phyloP scores from a whole-genome alignment of 2,888 invertebrate genomes.

The Odontocolon sp. region DNA sequence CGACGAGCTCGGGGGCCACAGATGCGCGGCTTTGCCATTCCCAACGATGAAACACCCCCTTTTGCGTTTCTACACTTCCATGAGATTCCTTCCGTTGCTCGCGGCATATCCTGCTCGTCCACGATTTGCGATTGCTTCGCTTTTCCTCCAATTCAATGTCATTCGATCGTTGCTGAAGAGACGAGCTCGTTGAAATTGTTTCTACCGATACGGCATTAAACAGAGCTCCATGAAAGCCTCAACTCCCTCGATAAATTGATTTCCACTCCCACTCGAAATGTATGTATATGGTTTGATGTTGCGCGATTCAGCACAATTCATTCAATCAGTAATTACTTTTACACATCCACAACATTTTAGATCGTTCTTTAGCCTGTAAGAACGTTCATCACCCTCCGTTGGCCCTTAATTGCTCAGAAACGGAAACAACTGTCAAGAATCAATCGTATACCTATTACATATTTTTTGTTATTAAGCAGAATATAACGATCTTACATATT shows the following conservation, averaged over 20 bases:
- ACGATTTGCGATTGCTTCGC: conserved; percentile 12
- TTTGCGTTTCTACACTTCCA: conserved; percentile 58
- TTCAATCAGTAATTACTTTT: too few species aligned
- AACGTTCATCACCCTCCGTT: too few species aligned
- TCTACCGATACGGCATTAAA: conserved; percentile 60
- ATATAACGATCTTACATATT: neutral
- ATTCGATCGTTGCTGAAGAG: conserved; percentile 43
- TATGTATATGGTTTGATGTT: too few species aligned
- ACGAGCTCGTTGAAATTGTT: conserved; percentile 58
- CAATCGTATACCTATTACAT: neutral
- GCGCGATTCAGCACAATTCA: too few species aligned
- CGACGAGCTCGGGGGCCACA: conserved; percentile 75
- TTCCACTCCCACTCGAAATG: conserved; percentile 31
- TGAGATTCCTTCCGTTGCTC: conserved; percentile 32
- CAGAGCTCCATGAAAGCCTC: conserved; percentile 49
- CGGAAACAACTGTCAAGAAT: neutral
- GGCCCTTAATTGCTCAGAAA: too few species aligned
- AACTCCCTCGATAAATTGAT: conserved; percentile 53
- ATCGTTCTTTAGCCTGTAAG: too few species aligned
- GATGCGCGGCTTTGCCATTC: conserved; percentile 79
- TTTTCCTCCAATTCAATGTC: conserved; percentile 45
- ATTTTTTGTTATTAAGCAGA: neutral
- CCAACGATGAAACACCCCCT: conserved; percentile 43
- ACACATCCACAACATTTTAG: too few species aligned
- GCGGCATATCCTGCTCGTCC: conserved; percentile 46